A percentile compares a stretch with the other conserved stretches of the same genome.
These are phyloP conservation scores for Selene dorsalis DNA, from an alignment of 2,797 vertebrate genomes.

Conservation along the genomic window DNA sequence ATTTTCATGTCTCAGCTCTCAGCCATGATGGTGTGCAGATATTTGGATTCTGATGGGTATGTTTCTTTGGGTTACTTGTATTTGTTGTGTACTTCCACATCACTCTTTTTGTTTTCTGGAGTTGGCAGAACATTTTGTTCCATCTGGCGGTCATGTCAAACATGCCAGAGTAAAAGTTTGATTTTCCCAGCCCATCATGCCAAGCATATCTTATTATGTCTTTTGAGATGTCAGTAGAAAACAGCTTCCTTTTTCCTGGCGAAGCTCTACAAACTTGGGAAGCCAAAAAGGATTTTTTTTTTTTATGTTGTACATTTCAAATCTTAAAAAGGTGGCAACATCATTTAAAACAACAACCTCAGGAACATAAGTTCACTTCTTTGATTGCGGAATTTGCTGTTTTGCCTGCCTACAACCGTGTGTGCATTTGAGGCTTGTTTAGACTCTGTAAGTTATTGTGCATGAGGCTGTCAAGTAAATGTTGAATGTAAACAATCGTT, in stretches of 20 bases:
- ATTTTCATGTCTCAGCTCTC: conserved; percentile 65
- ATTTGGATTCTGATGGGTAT: conserved; percentile 66
- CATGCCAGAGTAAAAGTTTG: conserved; percentile 50
- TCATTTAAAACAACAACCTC: not conserved
- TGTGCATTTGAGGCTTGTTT: conserved; percentile 21
- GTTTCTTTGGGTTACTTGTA: conserved; percentile 57
- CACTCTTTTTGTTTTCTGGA: conserved; percentile 62
- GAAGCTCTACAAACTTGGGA: conserved; percentile 7
- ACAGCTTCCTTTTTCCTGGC: conserved; percentile 16
- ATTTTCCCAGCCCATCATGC: conserved; percentile 50
- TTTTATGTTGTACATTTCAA: not conserved
- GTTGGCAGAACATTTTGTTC: conserved; percentile 68
- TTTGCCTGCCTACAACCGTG: conserved; percentile 18
- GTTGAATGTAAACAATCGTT: conserved; percentile 4
- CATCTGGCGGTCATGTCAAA: conserved; percentile 55
- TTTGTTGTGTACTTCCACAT: conserved; percentile 56
- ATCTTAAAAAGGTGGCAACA: not conserved
- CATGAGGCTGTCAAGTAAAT: conserved; percentile 21
- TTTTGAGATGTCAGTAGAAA: conserved; percentile 45
- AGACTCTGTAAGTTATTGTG: not conserved
- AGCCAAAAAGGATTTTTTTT: conserved; percentile 11
- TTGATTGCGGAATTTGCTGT: conserved; percentile 32
- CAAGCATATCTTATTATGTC: conserved; percentile 56
- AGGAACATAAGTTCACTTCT: conserved; percentile 17
- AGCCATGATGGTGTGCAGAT: conserved; percentile 62